Conservation (phyloP, 1,140 invertebrate genomes). For the Pseudobourletiella spinata region DNA sequence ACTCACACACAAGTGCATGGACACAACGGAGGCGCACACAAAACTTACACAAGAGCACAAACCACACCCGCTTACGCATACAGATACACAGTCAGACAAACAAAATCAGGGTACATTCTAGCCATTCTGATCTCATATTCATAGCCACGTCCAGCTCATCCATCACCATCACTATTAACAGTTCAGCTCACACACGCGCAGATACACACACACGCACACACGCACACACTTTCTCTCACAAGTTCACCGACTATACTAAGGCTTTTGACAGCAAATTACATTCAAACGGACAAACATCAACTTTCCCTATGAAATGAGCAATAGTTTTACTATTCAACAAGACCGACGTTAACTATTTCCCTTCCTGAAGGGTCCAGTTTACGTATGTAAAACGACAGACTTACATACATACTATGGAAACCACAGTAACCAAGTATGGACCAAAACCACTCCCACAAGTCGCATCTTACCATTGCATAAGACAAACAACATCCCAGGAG, state of each 20-base stretch:
- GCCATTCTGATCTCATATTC: constrained; percentile 1
- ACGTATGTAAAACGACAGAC: neutral
- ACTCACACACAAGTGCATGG: too few species aligned
- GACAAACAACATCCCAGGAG: neutral
- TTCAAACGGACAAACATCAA: neutral
- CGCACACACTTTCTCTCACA: neutral
- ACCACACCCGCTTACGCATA: neutral
- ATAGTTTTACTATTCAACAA: neutral
- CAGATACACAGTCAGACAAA: neutral
- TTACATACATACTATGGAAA: neutral
- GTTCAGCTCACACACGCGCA: neutral
- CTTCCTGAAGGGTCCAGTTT: neutral
- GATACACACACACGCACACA: neutral
- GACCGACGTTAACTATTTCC: neutral
- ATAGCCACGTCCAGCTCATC: neutral
- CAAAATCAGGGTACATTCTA: neutral
- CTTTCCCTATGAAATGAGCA: neutral
- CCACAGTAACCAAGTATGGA: neutral
- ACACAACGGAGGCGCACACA: neutral
- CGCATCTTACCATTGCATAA: neutral
- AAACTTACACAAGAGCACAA: neutral
- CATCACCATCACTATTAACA: constrained; percentile 3
- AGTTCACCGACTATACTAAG: neutral
- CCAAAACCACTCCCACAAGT: neutral
- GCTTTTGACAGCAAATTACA: neutral